Conservation (phyloP, 2,113 vertebrate species). For the Tympanuchus pallidicinctus region DNA sequence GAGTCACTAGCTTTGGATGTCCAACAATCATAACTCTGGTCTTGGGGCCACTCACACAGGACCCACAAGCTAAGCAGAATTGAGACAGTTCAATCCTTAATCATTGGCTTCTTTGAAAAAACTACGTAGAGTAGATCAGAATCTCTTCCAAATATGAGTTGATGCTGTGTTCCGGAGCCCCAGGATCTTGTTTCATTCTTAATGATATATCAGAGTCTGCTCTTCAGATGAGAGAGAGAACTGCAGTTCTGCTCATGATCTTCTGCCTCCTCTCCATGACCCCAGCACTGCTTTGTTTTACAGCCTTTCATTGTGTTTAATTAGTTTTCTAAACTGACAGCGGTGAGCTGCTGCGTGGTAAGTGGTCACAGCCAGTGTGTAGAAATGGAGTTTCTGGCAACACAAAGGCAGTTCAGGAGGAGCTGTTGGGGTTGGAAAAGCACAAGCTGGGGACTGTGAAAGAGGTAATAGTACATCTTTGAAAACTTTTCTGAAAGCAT, state of each 20-base stretch:
- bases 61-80: background rate
- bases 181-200: background rate
- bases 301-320: background rate
- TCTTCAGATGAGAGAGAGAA: background rate
- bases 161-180: background rate
- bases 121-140: accelerated
- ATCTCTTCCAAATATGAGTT: background rate
- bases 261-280: background rate
- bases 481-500: background rate
- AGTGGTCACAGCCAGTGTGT: background rate
- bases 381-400: background rate
- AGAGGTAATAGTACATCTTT: background rate
- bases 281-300: background rate
- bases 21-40: accelerated
- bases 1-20: background rate
- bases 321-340: background rate
- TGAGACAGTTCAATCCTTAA: background rate
- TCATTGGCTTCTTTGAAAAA: background rate
- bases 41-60: background rate
- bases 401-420: background rate
- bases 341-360: background rate
- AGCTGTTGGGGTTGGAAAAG: background rate
- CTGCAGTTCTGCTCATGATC: background rate
- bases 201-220: background rate
- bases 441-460: background rate